Percentiles rank a stretch among this genome's conserved stretches.
Conservation (phyloP, 2,113 vertebrate genomes). For the Neolamprologus sp. region DNA sequence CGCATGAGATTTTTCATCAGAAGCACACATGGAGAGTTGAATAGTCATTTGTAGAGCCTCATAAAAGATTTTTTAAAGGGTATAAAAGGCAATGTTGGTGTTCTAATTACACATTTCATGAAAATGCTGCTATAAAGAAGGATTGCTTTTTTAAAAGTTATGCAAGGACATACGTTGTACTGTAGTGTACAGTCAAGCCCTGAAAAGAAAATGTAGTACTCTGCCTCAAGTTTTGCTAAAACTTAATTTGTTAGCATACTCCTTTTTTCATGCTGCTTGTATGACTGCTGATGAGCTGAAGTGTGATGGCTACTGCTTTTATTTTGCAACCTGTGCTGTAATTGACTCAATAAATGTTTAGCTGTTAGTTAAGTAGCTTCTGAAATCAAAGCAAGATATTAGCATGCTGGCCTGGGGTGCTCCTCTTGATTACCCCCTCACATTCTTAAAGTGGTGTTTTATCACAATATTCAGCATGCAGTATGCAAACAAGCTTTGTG, state of each 20-base stretch:
- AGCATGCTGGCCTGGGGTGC: background rate
- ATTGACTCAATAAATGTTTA: background rate
- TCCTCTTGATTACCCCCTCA: background rate
- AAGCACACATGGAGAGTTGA: background rate
- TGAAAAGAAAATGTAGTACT: background rate
- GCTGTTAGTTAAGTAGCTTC: background rate
- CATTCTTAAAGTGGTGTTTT: background rate
- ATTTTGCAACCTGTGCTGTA: background rate
- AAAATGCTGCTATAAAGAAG: background rate
- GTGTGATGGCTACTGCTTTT: background rate
- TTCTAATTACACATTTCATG: background rate
- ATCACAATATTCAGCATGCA: background rate
- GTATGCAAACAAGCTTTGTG: constrained; percentile 16
- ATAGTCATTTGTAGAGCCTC: background rate
- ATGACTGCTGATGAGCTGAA: background rate
- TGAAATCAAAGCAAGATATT: background rate
- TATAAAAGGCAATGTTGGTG: background rate
- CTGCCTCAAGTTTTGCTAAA: background rate
- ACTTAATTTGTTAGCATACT: background rate
- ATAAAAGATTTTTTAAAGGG: background rate
- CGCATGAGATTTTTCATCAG: background rate
- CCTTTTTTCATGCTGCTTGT: background rate
- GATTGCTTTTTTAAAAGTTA: background rate
- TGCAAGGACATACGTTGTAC: background rate
- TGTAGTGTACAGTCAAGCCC: background rate